These are phyloP conservation scores for Pseudomyrmex cubaensis DNA, from an alignment of 1,140 invertebrate species.

Conservation along the genomic window DNA sequence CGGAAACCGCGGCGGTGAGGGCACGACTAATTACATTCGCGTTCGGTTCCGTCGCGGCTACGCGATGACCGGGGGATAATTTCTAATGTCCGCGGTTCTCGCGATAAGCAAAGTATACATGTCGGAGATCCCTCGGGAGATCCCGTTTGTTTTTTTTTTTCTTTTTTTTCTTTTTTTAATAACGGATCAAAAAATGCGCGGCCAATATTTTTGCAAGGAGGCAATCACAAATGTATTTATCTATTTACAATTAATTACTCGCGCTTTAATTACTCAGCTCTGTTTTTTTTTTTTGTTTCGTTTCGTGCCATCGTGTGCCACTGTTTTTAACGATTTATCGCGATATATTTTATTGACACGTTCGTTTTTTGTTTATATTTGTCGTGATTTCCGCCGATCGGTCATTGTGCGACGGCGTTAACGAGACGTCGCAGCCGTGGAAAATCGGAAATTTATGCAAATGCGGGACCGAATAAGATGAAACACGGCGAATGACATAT, in stretches of 20 bases:
- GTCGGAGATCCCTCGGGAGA: too few species aligned
- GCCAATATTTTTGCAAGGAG: too few species aligned
- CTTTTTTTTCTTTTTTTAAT: background rate
- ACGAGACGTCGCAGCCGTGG: background rate
- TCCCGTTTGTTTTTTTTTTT: background rate
- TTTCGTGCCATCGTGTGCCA: background rate
- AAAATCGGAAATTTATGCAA: constrained; percentile 39
- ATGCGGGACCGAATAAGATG: constrained; percentile 40
- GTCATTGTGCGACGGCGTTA: background rate
- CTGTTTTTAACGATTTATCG: background rate
- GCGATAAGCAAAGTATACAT: constrained; percentile 13
- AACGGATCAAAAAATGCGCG: too few species aligned
- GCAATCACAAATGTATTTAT: too few species aligned
- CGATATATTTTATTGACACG: background rate
- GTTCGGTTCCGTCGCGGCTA: constrained; percentile 49
- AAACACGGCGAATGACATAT: constrained; percentile 36
- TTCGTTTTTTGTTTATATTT: background rate
- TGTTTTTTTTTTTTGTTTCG: background rate
- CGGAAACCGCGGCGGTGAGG: constrained; percentile 64
- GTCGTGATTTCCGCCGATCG: background rate
- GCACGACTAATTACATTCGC: constrained; percentile 69
- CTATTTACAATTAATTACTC: too few species aligned
- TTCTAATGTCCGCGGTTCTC: constrained; percentile 26
- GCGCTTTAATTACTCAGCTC: background rate
- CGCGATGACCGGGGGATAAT: constrained; percentile 42